Conservation (phyloP, 2,113 vertebrate species). For the Potamarius usumacintae region DNA sequence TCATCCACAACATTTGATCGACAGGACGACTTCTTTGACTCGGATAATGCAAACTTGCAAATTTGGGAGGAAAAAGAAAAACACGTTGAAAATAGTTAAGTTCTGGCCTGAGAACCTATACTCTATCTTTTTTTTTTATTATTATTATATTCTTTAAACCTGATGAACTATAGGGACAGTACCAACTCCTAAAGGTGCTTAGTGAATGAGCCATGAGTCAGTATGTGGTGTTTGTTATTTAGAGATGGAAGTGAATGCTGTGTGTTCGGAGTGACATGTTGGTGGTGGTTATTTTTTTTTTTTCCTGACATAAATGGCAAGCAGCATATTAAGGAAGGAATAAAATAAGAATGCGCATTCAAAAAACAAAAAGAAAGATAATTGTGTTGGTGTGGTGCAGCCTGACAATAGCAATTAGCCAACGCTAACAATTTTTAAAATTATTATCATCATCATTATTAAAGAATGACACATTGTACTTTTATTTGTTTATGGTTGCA, state of each 20-base stretch:
- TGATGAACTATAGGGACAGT: background rate
- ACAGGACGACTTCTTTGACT: background rate
- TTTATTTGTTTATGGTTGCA: background rate
- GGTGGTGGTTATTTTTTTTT: background rate
- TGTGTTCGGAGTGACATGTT: background rate
- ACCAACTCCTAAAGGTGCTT: background rate
- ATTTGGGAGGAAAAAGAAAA: background rate
- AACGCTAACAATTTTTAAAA: background rate
- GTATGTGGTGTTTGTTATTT: background rate
- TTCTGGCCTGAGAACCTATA: background rate
- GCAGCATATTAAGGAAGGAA: background rate
- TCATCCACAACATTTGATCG: background rate
- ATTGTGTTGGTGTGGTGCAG: background rate
- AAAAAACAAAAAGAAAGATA: background rate
- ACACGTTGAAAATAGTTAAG: background rate
- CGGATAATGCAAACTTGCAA: background rate
- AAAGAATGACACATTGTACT: conserved; percentile 8
- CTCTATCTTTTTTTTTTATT: background rate
- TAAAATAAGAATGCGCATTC: background rate
- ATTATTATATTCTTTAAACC: background rate
- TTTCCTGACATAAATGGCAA: background rate
- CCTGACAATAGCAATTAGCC: background rate
- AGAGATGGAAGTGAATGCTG: background rate
- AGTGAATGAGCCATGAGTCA: background rate
- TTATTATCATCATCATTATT: background rate